phyloP scores from a whole-genome alignment of 2,888 invertebrate species.

The Uloborus plumipes region DNA sequence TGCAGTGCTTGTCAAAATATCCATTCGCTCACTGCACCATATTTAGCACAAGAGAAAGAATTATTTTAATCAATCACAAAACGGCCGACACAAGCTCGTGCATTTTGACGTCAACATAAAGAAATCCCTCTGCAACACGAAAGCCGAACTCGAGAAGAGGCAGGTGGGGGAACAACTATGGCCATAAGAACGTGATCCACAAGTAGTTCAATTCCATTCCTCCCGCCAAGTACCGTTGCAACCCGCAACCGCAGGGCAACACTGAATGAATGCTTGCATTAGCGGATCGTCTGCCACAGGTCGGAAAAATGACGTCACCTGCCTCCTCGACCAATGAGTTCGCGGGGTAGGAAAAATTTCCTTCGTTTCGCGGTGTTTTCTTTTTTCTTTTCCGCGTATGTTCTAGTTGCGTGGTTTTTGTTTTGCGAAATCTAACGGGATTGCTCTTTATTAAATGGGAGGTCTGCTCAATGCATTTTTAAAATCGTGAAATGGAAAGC shows the following conservation, averaged over 20 bases:
- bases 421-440: conserved; percentile 20
- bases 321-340: conserved; percentile 40
- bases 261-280: conserved; percentile 46
- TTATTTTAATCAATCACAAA: no score
- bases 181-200: conserved; percentile 3
- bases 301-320: conserved; percentile 34
- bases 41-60: background rate
- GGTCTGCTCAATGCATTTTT: no score
- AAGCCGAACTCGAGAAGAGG: background rate
- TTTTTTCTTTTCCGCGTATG: conserved; percentile 23
- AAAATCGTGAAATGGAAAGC: no score
- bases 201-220: conserved; percentile 7
- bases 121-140: background rate
- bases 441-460: conserved; percentile 3
- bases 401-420: conserved; percentile 54
- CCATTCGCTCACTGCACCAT: conserved; percentile 2
- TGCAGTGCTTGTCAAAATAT: background rate
- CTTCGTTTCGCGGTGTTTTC: conserved; percentile 4
- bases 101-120: no score
- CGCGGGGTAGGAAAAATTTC: conserved; percentile 38
- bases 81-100: no score
- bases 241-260: conserved; percentile 31
- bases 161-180: background rate
- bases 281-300: conserved; percentile 52
- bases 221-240: conserved; percentile 19